phyloP scores from a whole-genome alignment of 2,113 vertebrate species.

The Anthoscopus minutus region DNA sequence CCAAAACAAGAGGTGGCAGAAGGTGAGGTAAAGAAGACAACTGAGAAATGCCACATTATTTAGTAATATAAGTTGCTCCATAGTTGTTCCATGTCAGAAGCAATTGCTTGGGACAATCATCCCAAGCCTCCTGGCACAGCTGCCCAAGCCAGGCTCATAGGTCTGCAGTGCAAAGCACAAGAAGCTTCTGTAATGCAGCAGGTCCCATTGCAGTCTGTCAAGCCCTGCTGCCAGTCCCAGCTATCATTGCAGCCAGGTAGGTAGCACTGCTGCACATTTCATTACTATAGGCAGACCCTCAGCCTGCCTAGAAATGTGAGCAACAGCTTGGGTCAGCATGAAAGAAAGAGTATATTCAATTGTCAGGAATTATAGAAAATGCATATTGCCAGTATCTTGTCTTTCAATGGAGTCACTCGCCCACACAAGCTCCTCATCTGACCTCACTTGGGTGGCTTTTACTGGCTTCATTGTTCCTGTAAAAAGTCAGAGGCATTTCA shows the following conservation, averaged over 20 bases:
- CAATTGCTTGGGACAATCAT: not conserved
- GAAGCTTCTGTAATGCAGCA: rapidly evolving
- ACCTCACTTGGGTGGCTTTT: not conserved
- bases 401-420: not conserved
- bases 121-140: not conserved
- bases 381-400: not conserved
- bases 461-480: not conserved
- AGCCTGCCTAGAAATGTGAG: not conserved
- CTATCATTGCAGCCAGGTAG: not conserved
- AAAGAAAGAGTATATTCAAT: not conserved
- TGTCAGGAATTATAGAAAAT: not conserved
- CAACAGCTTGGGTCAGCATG: not conserved
- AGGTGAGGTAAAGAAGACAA: not conserved
- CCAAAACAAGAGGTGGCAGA: not conserved
- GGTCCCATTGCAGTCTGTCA: not conserved
- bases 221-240: not conserved
- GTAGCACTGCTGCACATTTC: not conserved
- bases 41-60: not conserved
- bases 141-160: rapidly evolving
- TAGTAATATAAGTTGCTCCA: not conserved
- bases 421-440: not conserved
- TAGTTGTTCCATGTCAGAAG: not conserved
- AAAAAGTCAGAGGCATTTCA: not conserved
- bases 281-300: not conserved
- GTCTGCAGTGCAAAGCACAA: not conserved